phyloP scores from a whole-genome alignment of 2,797 vertebrate genomes.

The Sphenodon punctatus region DNA sequence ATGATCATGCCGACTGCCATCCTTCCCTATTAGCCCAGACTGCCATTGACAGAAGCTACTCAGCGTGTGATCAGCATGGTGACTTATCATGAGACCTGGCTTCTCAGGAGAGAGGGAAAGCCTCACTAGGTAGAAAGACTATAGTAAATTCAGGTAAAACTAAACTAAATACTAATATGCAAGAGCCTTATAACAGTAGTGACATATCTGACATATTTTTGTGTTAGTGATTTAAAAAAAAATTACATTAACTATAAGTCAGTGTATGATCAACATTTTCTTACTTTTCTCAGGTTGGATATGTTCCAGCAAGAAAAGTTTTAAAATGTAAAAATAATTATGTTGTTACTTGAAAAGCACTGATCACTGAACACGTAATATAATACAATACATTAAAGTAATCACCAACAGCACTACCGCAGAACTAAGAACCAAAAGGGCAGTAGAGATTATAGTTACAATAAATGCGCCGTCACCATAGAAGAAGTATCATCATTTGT shows the following conservation, averaged over 20 bases:
- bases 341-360: conserved; percentile 70
- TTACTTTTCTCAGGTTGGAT: conserved; percentile 68
- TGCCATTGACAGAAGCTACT: conserved; percentile 96
- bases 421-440: not conserved
- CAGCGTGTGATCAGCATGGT: conserved; percentile 90
- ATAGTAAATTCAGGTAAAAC: no score
- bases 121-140: not conserved
- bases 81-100: conserved; percentile 88
- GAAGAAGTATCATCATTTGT: not conserved
- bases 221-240: conserved; percentile 59
- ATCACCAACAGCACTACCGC: not conserved
- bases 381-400: conserved; percentile 14
- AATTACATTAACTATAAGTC: conserved; percentile 71
- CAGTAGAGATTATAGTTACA: not conserved
- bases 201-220: no score
- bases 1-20: conserved; percentile 88
- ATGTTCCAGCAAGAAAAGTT: conserved; percentile 68
- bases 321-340: conserved; percentile 78
- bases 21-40: conserved; percentile 82
- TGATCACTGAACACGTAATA: conserved; percentile 15
- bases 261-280: conserved; percentile 70
- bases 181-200: not conserved
- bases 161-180: not conserved
- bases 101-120: conserved; percentile 40
- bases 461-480: not conserved